phyloP scores from a whole-genome alignment of 2,113 vertebrate species.

The Tachuris rubrigastra region DNA sequence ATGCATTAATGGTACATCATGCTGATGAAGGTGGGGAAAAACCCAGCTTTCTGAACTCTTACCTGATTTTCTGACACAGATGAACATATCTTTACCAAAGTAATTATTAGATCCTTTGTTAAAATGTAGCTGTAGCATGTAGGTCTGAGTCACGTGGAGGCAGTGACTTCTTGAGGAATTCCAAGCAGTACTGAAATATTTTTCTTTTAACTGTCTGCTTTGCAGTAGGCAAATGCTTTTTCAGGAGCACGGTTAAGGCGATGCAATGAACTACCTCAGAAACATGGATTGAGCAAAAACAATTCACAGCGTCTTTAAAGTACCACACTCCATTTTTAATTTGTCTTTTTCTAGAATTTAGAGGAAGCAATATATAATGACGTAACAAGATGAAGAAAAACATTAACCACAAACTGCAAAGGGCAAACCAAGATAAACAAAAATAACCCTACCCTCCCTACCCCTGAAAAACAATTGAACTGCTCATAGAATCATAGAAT shows the following conservation, averaged over 20 bases:
- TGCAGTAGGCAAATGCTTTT: neutral
- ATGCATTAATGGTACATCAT: neutral
- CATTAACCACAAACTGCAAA: neutral
- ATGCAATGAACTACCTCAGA: neutral
- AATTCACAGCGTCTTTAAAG: neutral
- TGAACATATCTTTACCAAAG: accelerated
- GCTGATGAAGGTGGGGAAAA: neutral
- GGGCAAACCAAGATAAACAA: neutral
- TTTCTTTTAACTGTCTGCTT: neutral
- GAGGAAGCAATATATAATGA: neutral
- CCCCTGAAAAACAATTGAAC: neutral
- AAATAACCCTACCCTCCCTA: neutral
- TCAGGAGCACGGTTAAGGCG: neutral
- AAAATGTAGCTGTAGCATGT: neutral
- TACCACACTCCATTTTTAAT: neutral
- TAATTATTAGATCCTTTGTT: neutral
- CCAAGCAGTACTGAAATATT: neutral
- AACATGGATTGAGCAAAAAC: accelerated
- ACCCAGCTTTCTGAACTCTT: neutral
- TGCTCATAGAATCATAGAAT: neutral
- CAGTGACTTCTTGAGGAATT: neutral
- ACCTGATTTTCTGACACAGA: neutral
- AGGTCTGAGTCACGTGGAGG: neutral
- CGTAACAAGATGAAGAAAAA: neutral
- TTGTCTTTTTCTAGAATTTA: neutral